These are phyloP conservation scores for Phocides pigmalion DNA, from an alignment of 1,140 invertebrate genomes.

Conservation along the genomic window DNA sequence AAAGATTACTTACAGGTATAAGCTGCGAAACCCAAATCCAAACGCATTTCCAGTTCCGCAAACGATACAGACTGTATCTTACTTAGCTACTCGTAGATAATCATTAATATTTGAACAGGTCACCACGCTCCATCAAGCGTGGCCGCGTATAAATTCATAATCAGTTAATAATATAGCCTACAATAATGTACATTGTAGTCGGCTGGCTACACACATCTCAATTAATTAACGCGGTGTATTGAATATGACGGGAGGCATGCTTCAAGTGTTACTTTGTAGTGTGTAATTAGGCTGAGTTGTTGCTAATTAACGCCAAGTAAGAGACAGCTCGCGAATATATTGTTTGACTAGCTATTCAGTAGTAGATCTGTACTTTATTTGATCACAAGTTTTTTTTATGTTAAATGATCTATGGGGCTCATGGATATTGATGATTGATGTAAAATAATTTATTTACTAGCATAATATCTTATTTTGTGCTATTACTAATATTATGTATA, in stretches of 20 bases:
- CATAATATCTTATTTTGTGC: too few species aligned
- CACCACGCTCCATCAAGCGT: not conserved
- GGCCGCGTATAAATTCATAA: not conserved
- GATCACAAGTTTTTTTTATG: too few species aligned
- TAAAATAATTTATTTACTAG: too few species aligned
- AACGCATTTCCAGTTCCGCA: too few species aligned
- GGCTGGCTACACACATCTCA: not conserved
- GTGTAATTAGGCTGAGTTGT: not conserved
- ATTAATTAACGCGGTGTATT: conserved; percentile 7
- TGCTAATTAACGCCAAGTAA: not conserved
- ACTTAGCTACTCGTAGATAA: not conserved
- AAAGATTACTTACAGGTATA: too few species aligned
- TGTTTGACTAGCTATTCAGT: not conserved
- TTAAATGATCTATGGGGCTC: too few species aligned
- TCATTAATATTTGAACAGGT: not conserved
- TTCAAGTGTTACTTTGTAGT: conserved; percentile 9
- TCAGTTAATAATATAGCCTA: not conserved
- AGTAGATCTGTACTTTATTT: not conserved
- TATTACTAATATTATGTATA: too few species aligned
- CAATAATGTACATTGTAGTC: not conserved
- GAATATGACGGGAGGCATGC: not conserved
- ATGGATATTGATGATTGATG: too few species aligned
- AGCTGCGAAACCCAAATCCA: too few species aligned
- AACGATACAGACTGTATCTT: too few species aligned
- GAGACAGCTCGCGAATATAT: not conserved